phyloP scores from a whole-genome alignment of 2,888 invertebrate genomes.

The Anoplius nigerrimus region DNA sequence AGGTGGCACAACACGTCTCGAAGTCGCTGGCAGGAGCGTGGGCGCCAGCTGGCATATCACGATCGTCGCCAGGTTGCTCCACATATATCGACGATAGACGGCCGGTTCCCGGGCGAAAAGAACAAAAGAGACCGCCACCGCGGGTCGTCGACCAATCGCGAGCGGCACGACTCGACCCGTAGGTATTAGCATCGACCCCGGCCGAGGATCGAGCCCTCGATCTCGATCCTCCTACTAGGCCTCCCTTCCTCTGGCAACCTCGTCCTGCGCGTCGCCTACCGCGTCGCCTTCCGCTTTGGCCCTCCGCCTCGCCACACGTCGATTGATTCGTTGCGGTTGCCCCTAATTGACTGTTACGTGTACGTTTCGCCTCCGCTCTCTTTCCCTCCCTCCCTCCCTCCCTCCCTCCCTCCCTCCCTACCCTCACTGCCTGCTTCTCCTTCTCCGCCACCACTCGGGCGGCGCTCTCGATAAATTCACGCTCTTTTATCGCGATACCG shows the following conservation, averaged over 20 bases:
- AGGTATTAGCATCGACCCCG: constrained; percentile 59
- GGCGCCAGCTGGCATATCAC: constrained; percentile 63
- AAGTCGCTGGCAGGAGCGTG: constrained; percentile 57
- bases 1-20: constrained; percentile 50
- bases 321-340: constrained; percentile 52
- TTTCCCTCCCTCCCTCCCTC: background rate
- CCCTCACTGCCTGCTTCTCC: too few species aligned
- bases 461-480: constrained; percentile 1
- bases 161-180: constrained; percentile 57
- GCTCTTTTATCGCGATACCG: constrained; percentile 5
- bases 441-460: too few species aligned
- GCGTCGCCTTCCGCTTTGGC: constrained; percentile 9
- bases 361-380: constrained; percentile 5
- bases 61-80: constrained; percentile 60
- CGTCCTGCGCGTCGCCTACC: constrained; percentile 10
- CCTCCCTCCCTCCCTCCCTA: background rate
- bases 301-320: constrained; percentile 12
- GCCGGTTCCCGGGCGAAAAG: constrained; percentile 45
- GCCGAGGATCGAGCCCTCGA: constrained; percentile 43
- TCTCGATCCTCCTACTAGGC: constrained; percentile 44
- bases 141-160: constrained; percentile 45
- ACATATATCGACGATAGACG: constrained; percentile 47
- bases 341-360: constrained; percentile 41
- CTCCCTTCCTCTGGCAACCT: constrained; percentile 13
- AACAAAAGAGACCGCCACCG: constrained; percentile 54